Evolutionary conservation across 2,888 invertebrate species (phyloP).

Genomic region (Epinotia nisella): DNA sequence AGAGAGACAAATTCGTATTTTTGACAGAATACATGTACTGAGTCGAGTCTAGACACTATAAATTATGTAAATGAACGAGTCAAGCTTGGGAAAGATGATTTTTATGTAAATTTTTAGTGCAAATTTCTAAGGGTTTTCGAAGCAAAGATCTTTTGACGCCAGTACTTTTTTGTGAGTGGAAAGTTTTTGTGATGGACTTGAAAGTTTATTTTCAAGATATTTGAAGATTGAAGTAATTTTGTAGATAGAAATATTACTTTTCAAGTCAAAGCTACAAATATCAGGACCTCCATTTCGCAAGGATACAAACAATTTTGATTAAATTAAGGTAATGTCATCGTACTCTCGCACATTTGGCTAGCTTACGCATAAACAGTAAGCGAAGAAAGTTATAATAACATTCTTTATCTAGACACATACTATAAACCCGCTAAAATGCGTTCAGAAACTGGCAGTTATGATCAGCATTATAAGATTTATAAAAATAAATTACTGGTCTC

Average conservation of each 20-base stretch:
- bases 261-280: conserved; percentile 1
- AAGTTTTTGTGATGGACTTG: conserved; percentile 27
- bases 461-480: no score
- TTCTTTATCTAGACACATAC: no score
- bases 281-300: neutral
- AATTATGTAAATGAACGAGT: conserved; percentile 45
- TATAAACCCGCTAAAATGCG: no score
- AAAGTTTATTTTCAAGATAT: conserved; percentile 16
- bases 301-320: no score
- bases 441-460: no score
- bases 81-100: conserved; percentile 38
- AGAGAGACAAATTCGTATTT: neutral
- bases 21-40: conserved; percentile 11
- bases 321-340: no score
- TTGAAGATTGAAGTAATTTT: conserved; percentile 1
- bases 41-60: conserved; percentile 44
- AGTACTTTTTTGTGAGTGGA: conserved; percentile 23
- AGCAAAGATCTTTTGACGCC: conserved; percentile 19
- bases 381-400: no score
- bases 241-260: conserved; percentile 1
- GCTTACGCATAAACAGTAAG: no score
- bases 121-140: conserved; percentile 25
- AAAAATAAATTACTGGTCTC: no score
- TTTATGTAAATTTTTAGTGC: conserved; percentile 39
- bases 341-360: no score